Base-by-base conservation (phyloP, 1,140 invertebrate species). In the Chionoecetes opilio region DNA sequence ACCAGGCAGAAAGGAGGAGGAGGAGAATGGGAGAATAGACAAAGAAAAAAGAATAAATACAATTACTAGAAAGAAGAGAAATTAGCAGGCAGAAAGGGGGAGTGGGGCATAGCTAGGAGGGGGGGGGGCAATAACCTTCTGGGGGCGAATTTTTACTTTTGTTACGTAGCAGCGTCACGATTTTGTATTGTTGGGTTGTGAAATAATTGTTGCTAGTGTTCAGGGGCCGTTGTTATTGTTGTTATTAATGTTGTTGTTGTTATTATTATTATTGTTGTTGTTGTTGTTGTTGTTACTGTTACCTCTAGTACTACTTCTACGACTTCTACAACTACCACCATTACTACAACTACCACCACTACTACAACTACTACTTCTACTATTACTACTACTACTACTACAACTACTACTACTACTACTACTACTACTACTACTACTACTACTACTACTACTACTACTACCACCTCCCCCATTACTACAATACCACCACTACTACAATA, bases 371-470 rank as follows among this genome's bases (percentile, higher is more conserved):
- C 53, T 63, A 2, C 53, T 63, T 2, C 53, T 63, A 9, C 53
- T 63, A 9, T 21, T 63, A 2, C 53, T 63, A 21, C 53, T 63
- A 63, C 53, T 63, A 63, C 53, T 63, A 63, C 53, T 63, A 63
- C 53, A 14, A 63, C 53, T 63, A 63, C 53, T 63, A 63, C 53
- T 63, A 63, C 53, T 63, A 63, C 53, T 63, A 21, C 53, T 63
- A 63, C 53, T 63, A 21, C 53, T 63, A 63, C 53, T 63, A 63
- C 53, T 63, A 63, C 53, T 63, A 63, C 53, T 63, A 63, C 53
- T 63, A 63, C 53, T 63, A 63, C 53, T 63, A 63, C 53, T 63
- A 63, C 53, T 63, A 63, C 53, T 21, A 63, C 53, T 21, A 63
- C 53, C 38, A 14, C 21, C 53, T 63, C 21, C 53, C 26, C 21